Conservation (phyloP, 92 coral and sea anemone genomes). For the Epizoanthus fatuus region DNA sequence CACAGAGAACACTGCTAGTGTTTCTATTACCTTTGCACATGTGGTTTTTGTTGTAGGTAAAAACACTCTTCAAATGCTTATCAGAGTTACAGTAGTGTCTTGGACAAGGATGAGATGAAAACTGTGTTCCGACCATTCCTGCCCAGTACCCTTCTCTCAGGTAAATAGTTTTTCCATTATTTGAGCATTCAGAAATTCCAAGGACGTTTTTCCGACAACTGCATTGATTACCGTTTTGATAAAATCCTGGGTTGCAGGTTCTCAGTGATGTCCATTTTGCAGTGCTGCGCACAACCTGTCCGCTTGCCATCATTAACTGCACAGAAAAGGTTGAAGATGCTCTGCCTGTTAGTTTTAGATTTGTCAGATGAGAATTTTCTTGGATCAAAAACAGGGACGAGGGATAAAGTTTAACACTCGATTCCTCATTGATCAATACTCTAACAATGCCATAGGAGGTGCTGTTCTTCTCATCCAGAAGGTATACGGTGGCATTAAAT, state of each 20-base stretch:
- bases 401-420: conserved; percentile 62
- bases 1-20: conserved; percentile 77
- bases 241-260: conserved; percentile 77
- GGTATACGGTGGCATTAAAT: conserved; percentile 71
- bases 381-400: conserved; percentile 82
- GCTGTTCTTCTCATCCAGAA: conserved; percentile 87
- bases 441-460: conserved; percentile 82
- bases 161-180: conserved; percentile 66
- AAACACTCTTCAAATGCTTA: conserved; percentile 20
- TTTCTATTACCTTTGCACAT: conserved; percentile 67
- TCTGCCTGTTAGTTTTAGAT: conserved; percentile 63
- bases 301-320: conserved; percentile 71
- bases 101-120: conserved; percentile 80
- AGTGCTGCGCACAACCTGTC: conserved; percentile 70
- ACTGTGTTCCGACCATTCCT: conserved; percentile 56
- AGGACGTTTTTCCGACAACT: conserved; percentile 48
- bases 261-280: conserved; percentile 34
- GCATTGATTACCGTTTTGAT: conserved; percentile 58
- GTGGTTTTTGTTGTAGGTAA: conserved; percentile 26
- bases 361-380: conserved; percentile 35
- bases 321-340: conserved; percentile 53
- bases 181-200: conserved; percentile 69
- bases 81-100: conserved; percentile 54
- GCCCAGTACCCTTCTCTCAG: conserved; percentile 90
- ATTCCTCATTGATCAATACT: conserved; percentile 31